Evolutionary conservation across 2,113 vertebrate species (phyloP).

Genomic region (Otus sunia): DNA sequence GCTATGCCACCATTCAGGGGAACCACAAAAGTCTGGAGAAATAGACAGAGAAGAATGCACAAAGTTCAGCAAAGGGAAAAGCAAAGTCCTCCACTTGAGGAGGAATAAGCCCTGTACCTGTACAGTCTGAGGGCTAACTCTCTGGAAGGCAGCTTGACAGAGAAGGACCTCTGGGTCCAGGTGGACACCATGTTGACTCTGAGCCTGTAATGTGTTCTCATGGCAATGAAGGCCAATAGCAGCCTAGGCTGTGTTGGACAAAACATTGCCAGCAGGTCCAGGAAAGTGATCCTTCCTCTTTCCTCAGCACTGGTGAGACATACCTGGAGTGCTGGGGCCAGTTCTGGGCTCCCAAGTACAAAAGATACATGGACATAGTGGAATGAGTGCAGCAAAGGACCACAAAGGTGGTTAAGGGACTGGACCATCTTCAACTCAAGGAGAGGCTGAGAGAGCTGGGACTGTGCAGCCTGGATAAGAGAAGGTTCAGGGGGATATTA

Average conservation of each 20-base stretch:
- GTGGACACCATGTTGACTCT: not conserved
- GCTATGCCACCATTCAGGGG: not conserved
- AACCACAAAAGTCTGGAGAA: not conserved
- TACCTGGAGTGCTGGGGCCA: not conserved
- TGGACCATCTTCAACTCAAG: accelerated
- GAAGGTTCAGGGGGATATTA: not conserved
- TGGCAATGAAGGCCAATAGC: not conserved
- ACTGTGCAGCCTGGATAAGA: not conserved
- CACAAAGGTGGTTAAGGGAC: not conserved
- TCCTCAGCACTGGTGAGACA: not conserved
- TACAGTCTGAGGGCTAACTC: not conserved
- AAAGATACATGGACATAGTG: not conserved
- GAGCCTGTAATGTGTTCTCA: not conserved
- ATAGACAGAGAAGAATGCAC: not conserved
- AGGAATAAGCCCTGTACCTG: not conserved
- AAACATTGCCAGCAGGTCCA: not conserved
- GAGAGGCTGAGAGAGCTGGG: not conserved
- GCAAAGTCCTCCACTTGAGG: not conserved
- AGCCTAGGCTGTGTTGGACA: not conserved
- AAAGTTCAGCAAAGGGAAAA: not conserved
- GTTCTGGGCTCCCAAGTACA: not conserved
- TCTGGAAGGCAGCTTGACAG: not conserved
- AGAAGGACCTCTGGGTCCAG: not conserved
- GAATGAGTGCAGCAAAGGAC: not conserved
- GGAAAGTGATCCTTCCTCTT: not conserved